Percentiles rank a stretch among this genome's conserved stretches.
phyloP scores from a whole-genome alignment of 2,797 vertebrate genomes.

The Dipus sagitta region DNA sequence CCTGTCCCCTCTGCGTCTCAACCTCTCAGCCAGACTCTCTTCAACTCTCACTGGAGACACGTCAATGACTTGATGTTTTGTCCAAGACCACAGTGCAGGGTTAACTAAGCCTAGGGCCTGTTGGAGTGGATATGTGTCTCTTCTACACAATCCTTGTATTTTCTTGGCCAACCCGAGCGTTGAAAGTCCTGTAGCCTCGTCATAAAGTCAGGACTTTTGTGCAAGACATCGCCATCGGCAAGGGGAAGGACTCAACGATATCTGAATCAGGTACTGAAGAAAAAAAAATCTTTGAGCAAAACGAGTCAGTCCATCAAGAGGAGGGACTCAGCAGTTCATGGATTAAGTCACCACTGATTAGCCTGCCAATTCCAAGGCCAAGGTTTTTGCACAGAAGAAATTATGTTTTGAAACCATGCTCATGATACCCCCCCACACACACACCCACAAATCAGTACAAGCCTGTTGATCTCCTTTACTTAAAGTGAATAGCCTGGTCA shows the following conservation, averaged over 20 bases:
- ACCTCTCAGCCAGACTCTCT: background rate
- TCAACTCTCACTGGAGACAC: background rate
- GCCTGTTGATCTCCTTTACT: background rate
- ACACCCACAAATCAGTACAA: background rate
- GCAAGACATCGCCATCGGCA: background rate
- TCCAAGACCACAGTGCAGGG: background rate
- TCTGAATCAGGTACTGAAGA: background rate
- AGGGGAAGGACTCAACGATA: background rate
- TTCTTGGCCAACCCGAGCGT: background rate
- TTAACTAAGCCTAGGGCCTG: background rate
- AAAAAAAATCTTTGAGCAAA: background rate
- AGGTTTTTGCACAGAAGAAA: background rate
- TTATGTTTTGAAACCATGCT: too few species aligned
- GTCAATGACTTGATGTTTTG: background rate
- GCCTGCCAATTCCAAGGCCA: background rate
- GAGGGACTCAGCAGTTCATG: too few species aligned
- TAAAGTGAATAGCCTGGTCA: background rate
- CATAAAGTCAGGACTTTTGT: background rate
- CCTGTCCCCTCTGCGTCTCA: background rate
- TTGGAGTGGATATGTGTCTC: background rate
- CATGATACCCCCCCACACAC: too few species aligned
- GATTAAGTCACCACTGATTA: background rate
- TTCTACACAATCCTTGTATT: background rate
- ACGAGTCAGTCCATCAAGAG: background rate
- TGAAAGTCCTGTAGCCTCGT: background rate